A percentile compares a stretch with the other conserved stretches of the same genome.
Conservation (phyloP, 2,888 invertebrate genomes). For the Platycheirus albimanus region DNA sequence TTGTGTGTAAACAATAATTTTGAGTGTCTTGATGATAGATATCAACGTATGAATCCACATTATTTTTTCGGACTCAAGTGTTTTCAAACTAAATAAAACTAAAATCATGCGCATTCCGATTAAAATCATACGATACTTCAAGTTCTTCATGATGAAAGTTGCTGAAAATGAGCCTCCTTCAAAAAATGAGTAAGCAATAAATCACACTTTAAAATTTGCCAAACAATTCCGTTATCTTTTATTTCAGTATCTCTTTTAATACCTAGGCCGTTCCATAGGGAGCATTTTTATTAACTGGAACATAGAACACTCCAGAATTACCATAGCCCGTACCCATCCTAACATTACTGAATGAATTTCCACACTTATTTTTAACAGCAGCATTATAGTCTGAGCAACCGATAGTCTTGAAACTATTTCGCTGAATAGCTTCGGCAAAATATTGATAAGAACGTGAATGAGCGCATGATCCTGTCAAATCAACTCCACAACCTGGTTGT, state of each 20-base stretch:
- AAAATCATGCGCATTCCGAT: too few species aligned
- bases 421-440: conserved; percentile 81
- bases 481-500: conserved; percentile 83
- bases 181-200: background rate
- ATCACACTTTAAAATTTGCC: background rate
- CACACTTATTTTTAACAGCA: conserved; percentile 75
- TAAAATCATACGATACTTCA: too few species aligned
- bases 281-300: conserved; percentile 77
- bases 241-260: too few species aligned
- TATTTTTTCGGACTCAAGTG: too few species aligned
- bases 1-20: too few species aligned
- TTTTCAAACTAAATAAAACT: too few species aligned
- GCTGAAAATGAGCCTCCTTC: background rate
- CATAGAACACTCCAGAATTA: conserved; percentile 79
- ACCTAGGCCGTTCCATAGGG: conserved; percentile 76
- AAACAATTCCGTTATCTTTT: background rate
- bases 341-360: conserved; percentile 62
- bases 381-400: conserved; percentile 72
- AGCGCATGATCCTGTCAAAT: conserved; percentile 80
- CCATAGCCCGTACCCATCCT: conserved; percentile 78
- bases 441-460: conserved; percentile 81
- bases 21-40: too few species aligned
- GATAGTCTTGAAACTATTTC: conserved; percentile 77
- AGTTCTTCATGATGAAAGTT: too few species aligned
- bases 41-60: too few species aligned